Base-by-base conservation (phyloP, 2,888 invertebrate genomes). In the Pogonocherus hispidulus region DNA sequence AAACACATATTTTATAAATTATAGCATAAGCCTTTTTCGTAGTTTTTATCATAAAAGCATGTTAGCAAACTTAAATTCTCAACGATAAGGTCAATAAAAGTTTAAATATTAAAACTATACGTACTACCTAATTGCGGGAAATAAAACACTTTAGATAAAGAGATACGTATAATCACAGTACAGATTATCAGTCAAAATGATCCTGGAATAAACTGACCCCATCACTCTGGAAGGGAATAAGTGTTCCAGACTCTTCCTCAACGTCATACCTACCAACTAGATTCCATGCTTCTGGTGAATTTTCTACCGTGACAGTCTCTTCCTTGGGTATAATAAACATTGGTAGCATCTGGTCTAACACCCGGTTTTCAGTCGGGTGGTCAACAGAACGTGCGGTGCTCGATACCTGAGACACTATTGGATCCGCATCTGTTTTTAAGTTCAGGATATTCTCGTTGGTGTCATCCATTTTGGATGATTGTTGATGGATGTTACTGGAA, bases 181-280 rank as follows among this genome's bases (percentile, higher is more conserved):
- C 22, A 46, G 14, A 9, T 20, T 2, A 27, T 47, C 18, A 56
- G 55, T 59, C 52, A 56, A 82, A 82, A 69, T 79, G 80, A 44
- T 79, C 81, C 67, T 80, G 78, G 68, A 82, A 81, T n/a, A 82
- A 73, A 27, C 76, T 78, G 9, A 79, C 80, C 11, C 74, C 77
- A 41, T 76, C 81, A 69, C 76, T 80, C 56, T 81, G 78, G 63
- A 83, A 84, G 0, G 84, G 84, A 54, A 85, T 84, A 51, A 86
- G 77, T 44, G 81, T 80, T 9, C 84, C 85, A 6, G 85, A 83
- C 75, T 84, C 84, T 75, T 84, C 84, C 60, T 84, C 86, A 3
- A 85, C 86, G 67, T 84, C 86, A 67, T 85, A 86, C 73, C 81
- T 83, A 35, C 83, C 85, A 44, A 84, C 84, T 60, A 84, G 78